phyloP scores from a whole-genome alignment of 2,888 invertebrate species.

The Leptopterna dolabrata region DNA sequence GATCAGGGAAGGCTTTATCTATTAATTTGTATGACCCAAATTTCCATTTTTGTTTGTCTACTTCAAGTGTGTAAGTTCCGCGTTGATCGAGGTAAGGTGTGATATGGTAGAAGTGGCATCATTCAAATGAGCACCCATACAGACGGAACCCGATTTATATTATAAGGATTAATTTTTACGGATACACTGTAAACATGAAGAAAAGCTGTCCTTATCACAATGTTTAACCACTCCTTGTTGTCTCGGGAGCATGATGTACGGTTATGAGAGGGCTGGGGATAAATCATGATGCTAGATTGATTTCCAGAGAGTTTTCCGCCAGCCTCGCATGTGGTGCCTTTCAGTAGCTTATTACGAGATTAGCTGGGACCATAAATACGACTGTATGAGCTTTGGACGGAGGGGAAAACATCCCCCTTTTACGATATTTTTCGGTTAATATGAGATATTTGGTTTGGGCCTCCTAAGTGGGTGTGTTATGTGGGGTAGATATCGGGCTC shows the following conservation, averaged over 20 bases:
- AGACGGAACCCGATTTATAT: too few species aligned
- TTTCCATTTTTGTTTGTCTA: too few species aligned
- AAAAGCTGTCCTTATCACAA: too few species aligned
- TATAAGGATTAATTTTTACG: too few species aligned
- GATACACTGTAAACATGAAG: too few species aligned
- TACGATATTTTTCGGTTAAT: slow-evolving; percentile 38
- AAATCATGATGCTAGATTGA: not conserved
- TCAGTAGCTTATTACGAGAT: slow-evolving; percentile 51
- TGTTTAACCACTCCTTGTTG: not conserved
- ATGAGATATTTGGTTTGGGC: slow-evolving; percentile 27
- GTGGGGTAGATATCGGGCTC: not conserved
- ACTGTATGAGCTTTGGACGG: not conserved
- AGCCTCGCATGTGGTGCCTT: slow-evolving; percentile 26
- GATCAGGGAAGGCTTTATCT: too few species aligned
- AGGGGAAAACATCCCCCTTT: slow-evolving; percentile 9
- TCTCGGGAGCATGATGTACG: not conserved
- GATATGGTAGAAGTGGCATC: too few species aligned
- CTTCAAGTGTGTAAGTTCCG: too few species aligned
- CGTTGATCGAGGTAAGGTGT: too few species aligned
- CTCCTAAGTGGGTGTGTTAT: slow-evolving; percentile 12
- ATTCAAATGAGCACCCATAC: too few species aligned
- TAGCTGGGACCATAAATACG: slow-evolving; percentile 42
- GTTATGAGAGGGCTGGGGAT: not conserved
- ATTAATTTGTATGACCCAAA: too few species aligned
- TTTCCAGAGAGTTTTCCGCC: slow-evolving; percentile 5